Evolutionary conservation across 2,888 invertebrate species (phyloP).

Genomic region (Lasius platythorax): DNA sequence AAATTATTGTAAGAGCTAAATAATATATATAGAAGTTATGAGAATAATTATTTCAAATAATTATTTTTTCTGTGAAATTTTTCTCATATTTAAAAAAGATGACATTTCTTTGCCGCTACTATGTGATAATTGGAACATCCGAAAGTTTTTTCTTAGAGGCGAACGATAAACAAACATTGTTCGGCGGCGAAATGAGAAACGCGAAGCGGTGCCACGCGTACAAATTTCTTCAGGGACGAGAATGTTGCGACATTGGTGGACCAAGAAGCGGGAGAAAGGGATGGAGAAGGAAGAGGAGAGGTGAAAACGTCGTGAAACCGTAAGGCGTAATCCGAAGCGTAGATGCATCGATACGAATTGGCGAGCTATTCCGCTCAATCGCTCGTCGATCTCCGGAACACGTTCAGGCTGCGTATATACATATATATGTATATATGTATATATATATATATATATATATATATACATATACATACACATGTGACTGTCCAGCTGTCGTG

Average conservation of each 20-base stretch:
- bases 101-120: too few species aligned
- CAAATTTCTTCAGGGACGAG: constrained; percentile 27
- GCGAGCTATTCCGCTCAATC: constrained; percentile 66
- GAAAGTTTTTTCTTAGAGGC: constrained; percentile 13
- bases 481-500: constrained; percentile 21
- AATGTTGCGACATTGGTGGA: constrained; percentile 2
- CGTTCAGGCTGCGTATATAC: constrained; percentile 13
- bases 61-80: background rate
- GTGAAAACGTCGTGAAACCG: constrained; percentile 73
- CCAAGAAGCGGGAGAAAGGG: constrained; percentile 23
- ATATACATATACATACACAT: constrained; percentile 54
- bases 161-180: constrained; percentile 67
- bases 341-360: constrained; percentile 79
- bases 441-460: background rate
- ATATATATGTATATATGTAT: too few species aligned
- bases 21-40: background rate
- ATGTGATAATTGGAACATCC: too few species aligned
- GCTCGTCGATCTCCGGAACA: constrained; percentile 61
- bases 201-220: constrained; percentile 63
- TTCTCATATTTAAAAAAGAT: background rate
- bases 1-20: background rate
- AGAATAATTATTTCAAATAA: background rate
- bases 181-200: constrained; percentile 62
- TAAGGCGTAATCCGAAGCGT: constrained; percentile 80
- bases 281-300: constrained; percentile 66